Base-by-base conservation (phyloP, 2,888 invertebrate genomes). In the Diarsia mendica region DNA sequence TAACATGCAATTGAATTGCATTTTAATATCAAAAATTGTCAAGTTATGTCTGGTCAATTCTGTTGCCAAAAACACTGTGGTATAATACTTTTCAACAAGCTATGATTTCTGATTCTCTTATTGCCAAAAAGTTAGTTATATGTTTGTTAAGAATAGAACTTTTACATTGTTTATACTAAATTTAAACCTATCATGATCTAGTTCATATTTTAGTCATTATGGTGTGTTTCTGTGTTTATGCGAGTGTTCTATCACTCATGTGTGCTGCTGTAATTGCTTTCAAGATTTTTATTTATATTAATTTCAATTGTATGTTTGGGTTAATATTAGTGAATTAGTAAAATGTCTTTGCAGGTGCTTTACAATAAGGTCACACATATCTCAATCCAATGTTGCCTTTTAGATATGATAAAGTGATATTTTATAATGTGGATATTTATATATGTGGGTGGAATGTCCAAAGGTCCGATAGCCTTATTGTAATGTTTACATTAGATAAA, bases 81-180 rank as follows among this genome's bases (percentile, higher is more conserved):
- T 82, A 61, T 79, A 79, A 89, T 91, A 93, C 91, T 92, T 91
- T 92, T 93, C 90, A 91, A 89, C 86, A 87, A 87, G 87, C 88
- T 91, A 91, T 92, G 87, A 90, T 93, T 93, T 94, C 93, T 89
- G 93, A 95, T 95, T 96, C 96, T 96, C 96, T 95, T 91, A 92
- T 96, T 96, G 96, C 96, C 96, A 96, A 96, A 96, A 95, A 94
- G 90, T 93, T 96, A 96, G 96, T 94, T 94, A 89, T 95, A 94
- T 89, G 90, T 92, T 93, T 93, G 90, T 93, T 94, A 92, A 91
- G 85, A 72, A 79, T 85, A 86, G 74, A 85, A 80, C 75, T 83
- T 92, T 91, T 91, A 92, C 88, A 91, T 91, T 92, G 92, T 95
- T 95, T 95, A 93, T 94, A 94, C 94, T 94, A 95, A 95, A 94